phyloP scores from a whole-genome alignment of 2,113 vertebrate genomes.

The Lipophrys pholis region DNA sequence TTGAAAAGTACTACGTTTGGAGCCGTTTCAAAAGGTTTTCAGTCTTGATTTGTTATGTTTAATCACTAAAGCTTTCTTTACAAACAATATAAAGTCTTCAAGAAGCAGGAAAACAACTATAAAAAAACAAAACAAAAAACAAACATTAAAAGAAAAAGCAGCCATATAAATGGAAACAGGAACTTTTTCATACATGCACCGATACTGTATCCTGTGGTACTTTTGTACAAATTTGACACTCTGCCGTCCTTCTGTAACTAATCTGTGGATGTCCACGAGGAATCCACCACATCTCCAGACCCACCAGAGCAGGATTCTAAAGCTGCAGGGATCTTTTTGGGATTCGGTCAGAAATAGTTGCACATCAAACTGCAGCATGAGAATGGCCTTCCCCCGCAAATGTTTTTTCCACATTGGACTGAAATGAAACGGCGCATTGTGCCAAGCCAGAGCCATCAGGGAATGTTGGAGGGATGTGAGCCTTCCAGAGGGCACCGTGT shows the following conservation, averaged over 20 bases:
- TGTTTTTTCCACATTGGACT: slow-evolving; percentile 62
- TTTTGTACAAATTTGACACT: slow-evolving; percentile 10
- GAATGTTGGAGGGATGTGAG: slow-evolving; percentile 44
- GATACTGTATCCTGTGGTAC: not conserved
- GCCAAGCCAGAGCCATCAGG: slow-evolving; percentile 57
- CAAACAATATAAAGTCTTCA: too few species aligned
- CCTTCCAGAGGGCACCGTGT: slow-evolving; percentile 36
- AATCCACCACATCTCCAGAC: slow-evolving; percentile 28
- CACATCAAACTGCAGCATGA: slow-evolving; percentile 43
- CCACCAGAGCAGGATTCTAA: slow-evolving; percentile 17
- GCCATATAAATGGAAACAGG: too few species aligned
- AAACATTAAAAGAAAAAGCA: too few species aligned
- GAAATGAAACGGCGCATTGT: slow-evolving; percentile 52
- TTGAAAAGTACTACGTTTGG: too few species aligned
- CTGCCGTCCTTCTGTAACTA: slow-evolving; percentile 43
- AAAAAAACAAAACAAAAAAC: too few species aligned
- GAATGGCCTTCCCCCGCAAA: slow-evolving; percentile 55
- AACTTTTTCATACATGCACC: not conserved
- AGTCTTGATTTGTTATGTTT: too few species aligned
- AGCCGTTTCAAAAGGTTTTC: too few species aligned
- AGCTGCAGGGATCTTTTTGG: slow-evolving; percentile 5
- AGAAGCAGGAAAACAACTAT: too few species aligned
- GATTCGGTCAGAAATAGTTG: slow-evolving; percentile 51
- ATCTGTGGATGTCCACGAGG: slow-evolving; percentile 22
- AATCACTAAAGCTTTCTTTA: too few species aligned